A percentile compares a stretch with the other conserved stretches of the same genome.
Conservation (phyloP, 2,888 invertebrate genomes). For the Gari tellinella region DNA sequence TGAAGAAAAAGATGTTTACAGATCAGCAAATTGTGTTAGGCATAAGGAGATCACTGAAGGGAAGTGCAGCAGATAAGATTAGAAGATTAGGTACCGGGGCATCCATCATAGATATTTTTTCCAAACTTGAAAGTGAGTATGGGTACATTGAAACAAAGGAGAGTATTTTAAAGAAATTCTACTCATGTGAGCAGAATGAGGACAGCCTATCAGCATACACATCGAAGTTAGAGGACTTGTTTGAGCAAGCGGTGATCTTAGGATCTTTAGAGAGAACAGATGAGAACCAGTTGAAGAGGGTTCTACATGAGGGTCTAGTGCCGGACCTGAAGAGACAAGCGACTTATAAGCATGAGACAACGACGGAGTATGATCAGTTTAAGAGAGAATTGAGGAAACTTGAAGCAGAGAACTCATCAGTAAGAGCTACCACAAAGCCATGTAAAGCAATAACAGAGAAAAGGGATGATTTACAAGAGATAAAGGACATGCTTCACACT, state of each 20-base stretch:
- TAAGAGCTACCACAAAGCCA: too few relatives aligned
- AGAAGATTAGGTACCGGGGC: slow-evolving; percentile 2
- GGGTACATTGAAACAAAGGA: too few relatives aligned
- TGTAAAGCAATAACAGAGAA: too few relatives aligned
- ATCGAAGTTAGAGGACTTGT: not conserved
- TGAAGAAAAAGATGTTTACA: not conserved
- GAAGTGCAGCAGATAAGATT: slow-evolving; percentile 9
- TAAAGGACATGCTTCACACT: slow-evolving; percentile 6
- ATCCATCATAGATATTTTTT: not conserved
- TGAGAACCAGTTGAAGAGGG: too few relatives aligned
- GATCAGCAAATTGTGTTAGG: slow-evolving; percentile 3
- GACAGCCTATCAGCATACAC: too few relatives aligned
- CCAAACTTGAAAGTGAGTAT: slow-evolving; percentile 4
- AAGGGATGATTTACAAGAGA: too few relatives aligned
- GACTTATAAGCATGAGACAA: not conserved
- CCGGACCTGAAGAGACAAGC: slow-evolving; percentile 12
- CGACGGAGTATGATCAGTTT: too few relatives aligned
- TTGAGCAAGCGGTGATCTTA: slow-evolving; percentile 1
- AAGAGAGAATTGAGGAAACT: too few relatives aligned
- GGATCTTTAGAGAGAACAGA: too few relatives aligned
- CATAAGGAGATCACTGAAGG: not conserved
- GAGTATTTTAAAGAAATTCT: too few relatives aligned
- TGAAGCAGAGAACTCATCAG: not conserved
- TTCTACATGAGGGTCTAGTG: slow-evolving; percentile 6
- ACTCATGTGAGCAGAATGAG: too few relatives aligned